Base-by-base conservation (phyloP, 2,888 invertebrate species). In the Dendrolimus houi region DNA sequence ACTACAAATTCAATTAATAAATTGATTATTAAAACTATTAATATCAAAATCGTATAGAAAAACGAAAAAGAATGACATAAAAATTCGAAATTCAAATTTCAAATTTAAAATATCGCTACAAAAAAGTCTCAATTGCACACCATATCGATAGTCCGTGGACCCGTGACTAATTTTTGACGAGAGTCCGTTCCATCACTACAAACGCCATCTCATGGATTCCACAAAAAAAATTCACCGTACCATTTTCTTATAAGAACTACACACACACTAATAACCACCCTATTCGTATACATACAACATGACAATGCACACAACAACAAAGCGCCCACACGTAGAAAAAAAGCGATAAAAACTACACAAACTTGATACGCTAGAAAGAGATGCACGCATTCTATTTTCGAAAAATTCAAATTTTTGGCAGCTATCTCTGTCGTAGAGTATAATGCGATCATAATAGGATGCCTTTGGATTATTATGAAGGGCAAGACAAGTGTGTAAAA, bases 221-320 rank as follows among this genome's bases (percentile, higher is more conserved):
- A 68, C 79, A 82, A 84, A 87, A 88, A 87, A 84, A 86, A 88
- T 87, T 87, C 85, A 83, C 83, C 79, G 82, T 85, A 85, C 83
- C 84, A 85, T 89, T 88, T 83, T 90, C 89, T 90, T 89, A 85
- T 81, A 90, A 90, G 90, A 90, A 85, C 81, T 72, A 47, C 64
- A 62, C 79, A 58, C 83, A 81, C 83, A 84, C 85, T 54, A 58
- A 52, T 3, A 10, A 47, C 29, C 55, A 59, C 65, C 70, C 40
- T 53, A 54, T 58, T 58, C 58, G 63, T 72, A 71, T 75, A 75
- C 75, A 78, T 60, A 29, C 6, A 47, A 47, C 47, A 12, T 47
- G 47, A 47, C 47, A 47, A 47, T 47, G 47, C 47, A 47, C 47
- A 47, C 47, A 29, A 29, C 12, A 47, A 47, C 83, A 86, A 87